phyloP scores from a whole-genome alignment of 2,888 invertebrate genomes.

The Morpho deidamia region DNA sequence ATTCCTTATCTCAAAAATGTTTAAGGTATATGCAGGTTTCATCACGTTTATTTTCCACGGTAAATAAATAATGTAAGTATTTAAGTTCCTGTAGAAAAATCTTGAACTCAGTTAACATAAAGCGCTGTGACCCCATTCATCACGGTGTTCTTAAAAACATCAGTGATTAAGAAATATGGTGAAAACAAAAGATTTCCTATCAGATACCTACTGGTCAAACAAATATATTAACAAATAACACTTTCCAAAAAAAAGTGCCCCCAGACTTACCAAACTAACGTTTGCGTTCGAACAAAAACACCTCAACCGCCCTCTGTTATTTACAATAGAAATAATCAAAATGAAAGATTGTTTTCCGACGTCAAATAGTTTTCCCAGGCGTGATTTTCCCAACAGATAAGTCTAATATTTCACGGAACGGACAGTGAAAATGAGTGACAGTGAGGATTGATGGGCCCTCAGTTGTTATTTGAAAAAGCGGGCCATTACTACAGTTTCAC shows the following conservation, averaged over 20 bases:
- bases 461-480: constrained; percentile 77
- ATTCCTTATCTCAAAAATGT: too few relatives aligned
- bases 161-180: too few relatives aligned
- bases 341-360: constrained; percentile 65
- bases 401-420: constrained; percentile 67
- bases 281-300: constrained; percentile 42
- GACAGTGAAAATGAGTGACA: constrained; percentile 70
- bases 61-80: too few relatives aligned
- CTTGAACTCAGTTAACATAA: too few relatives aligned
- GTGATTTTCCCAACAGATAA: constrained; percentile 66
- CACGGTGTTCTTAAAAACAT: too few relatives aligned
- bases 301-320: constrained; percentile 57
- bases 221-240: constrained; percentile 26
- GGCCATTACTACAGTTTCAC: constrained; percentile 64
- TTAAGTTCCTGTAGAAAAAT: too few relatives aligned
- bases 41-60: too few relatives aligned
- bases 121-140: too few relatives aligned
- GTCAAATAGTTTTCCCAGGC: constrained; percentile 63
- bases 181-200: too few relatives aligned
- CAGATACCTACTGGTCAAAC: constrained; percentile 8
- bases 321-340: constrained; percentile 74
- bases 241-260: constrained; percentile 33
- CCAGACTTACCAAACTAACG: constrained; percentile 44
- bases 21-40: too few relatives aligned
- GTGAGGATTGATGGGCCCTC: constrained; percentile 64